These are phyloP conservation scores for Eupeodes latifasciatus DNA, from an alignment of 2,888 invertebrate species.

Conservation along the genomic window DNA sequence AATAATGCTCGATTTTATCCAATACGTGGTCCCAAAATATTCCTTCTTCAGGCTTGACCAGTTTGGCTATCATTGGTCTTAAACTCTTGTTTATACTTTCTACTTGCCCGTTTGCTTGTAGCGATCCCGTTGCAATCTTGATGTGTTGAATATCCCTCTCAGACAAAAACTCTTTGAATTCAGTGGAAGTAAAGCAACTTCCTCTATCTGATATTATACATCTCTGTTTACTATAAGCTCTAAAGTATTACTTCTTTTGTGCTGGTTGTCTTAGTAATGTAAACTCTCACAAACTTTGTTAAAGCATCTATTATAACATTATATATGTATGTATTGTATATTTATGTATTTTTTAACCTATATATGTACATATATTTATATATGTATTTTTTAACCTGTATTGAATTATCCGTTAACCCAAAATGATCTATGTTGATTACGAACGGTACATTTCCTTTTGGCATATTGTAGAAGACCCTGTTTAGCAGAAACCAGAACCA, in stretches of 20 bases:
- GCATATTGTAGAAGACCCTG: background rate
- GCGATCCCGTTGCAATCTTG: too few relatives aligned
- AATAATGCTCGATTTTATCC: slow-evolving; percentile 29
- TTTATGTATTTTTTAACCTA: too few relatives aligned
- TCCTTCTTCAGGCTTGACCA: slow-evolving; percentile 24
- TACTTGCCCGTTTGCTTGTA: too few relatives aligned
- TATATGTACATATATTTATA: too few relatives aligned
- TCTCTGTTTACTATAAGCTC: background rate
- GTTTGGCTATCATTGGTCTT: slow-evolving; percentile 72
- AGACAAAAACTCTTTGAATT: background rate
- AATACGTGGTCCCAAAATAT: too few relatives aligned
- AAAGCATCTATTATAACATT: background rate
- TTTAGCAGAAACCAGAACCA: background rate
- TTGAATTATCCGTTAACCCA: background rate
- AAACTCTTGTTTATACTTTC: slow-evolving; percentile 76
- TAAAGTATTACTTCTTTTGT: background rate
- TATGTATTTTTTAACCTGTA: too few relatives aligned
- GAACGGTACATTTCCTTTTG: background rate
- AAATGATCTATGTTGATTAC: background rate
- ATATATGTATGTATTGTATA: too few relatives aligned
- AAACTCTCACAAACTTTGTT: background rate
- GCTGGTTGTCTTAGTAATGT: background rate
- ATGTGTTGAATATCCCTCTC: too few relatives aligned
- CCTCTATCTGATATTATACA: background rate
- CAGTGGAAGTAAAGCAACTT: background rate